Evolutionary conservation across 2,113 vertebrate genomes (phyloP).

Genomic region (Lophura nycthemera): DNA sequence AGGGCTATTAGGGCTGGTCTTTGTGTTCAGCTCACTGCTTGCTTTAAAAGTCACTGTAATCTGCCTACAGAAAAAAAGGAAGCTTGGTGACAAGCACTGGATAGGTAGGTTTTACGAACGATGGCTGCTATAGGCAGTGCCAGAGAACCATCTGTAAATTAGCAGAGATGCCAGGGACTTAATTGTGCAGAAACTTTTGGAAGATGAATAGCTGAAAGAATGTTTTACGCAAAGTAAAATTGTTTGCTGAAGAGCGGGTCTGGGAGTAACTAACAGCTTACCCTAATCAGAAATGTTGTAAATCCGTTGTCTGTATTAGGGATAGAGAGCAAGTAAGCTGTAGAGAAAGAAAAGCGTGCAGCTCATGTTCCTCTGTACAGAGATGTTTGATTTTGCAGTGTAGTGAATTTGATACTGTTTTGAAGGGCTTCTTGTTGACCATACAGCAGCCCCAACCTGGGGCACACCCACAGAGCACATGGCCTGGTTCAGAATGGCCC

Average conservation of each 20-base stretch:
- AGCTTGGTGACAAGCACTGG: neutral
- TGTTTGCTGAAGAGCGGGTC: slow-evolving; percentile 1
- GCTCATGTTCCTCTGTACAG: neutral
- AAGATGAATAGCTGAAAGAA: slow-evolving; percentile 58
- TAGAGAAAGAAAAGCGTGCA: neutral
- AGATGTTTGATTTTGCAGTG: neutral
- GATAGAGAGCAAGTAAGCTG: neutral
- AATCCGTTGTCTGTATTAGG: slow-evolving; percentile 11
- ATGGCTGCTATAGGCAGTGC: neutral
- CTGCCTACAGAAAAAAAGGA: neutral
- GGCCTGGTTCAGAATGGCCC: neutral
- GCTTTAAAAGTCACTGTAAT: neutral
- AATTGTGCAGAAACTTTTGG: slow-evolving; percentile 52
- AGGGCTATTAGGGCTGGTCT: neutral
- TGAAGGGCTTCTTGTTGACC: neutral
- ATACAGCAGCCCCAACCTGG: neutral
- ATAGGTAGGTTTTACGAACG: neutral
- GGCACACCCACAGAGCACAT: fast-evolving
- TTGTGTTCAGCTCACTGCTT: neutral
- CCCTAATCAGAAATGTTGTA: neutral
- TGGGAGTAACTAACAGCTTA: slow-evolving; percentile 5
- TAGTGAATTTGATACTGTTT: neutral
- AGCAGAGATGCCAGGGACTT: slow-evolving; percentile 21
- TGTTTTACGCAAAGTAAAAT: slow-evolving; percentile 38
- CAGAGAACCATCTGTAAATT: slow-evolving; percentile 39